Conservation (phyloP, 2,113 vertebrate species). For the Centropus unirufus region DNA sequence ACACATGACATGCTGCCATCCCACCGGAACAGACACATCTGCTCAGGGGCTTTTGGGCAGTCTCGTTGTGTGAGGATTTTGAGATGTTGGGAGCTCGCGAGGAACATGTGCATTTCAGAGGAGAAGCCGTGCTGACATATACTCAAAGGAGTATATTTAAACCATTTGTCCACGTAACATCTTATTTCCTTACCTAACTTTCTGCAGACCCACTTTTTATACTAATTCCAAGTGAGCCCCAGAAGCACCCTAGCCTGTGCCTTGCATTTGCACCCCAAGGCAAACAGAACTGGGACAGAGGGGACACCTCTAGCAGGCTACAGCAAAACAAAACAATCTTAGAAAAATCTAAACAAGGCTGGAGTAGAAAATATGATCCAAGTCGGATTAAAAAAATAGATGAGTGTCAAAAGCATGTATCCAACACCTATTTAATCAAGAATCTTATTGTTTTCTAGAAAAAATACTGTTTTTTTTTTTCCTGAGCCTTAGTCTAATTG, state of each 20-base stretch:
- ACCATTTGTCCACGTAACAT: neutral
- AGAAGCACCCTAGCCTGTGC: neutral
- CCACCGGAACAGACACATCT: neutral
- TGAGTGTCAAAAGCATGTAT: fast-evolving
- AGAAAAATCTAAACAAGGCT: neutral
- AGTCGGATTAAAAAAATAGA: neutral
- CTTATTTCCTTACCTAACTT: neutral
- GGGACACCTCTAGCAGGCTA: neutral
- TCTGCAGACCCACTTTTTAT: slow-evolving; percentile 8
- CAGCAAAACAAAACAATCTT: neutral
- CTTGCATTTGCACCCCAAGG: neutral
- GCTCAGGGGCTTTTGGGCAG: neutral
- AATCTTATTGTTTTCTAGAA: neutral
- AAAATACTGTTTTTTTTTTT: neutral
- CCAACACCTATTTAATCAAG: neutral
- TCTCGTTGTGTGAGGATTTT: neutral
- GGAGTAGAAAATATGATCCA: neutral
- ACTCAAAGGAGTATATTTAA: neutral
- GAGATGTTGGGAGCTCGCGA: neutral
- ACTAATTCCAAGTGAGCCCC: slow-evolving; percentile 3
- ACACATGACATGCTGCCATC: neutral
- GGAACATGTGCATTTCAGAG: neutral
- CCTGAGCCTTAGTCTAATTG: neutral
- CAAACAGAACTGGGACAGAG: neutral
- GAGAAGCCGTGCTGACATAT: neutral